Evolutionary conservation across 2,113 vertebrate species (phyloP).

Genomic region (Mirza zaza): DNA sequence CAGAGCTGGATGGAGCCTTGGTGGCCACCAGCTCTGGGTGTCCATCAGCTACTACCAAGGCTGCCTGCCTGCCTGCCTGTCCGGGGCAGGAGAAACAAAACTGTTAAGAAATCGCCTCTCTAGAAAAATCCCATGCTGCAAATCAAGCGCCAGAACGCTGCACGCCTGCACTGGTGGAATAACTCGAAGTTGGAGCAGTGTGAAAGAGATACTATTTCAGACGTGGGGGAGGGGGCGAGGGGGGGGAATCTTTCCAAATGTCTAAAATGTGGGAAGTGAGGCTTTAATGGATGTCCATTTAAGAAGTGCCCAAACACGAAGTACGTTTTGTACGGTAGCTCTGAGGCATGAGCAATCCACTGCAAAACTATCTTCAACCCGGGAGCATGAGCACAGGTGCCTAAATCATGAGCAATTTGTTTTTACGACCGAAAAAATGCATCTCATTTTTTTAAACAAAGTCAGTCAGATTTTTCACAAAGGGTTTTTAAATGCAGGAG

Average conservation of each 20-base stretch:
- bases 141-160: slow-evolving; percentile 56
- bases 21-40: not conserved
- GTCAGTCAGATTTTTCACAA: not conserved
- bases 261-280: not conserved
- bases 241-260: not conserved
- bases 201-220: not conserved
- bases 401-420: not conserved
- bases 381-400: not conserved
- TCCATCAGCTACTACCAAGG: not conserved
- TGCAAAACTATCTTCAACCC: not conserved
- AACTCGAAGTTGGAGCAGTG: slow-evolving; percentile 59
- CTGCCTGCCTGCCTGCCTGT: not conserved
- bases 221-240: not conserved
- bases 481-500: not conserved
- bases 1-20: not conserved
- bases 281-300: slow-evolving; percentile 33
- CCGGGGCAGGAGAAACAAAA: slow-evolving; percentile 17
- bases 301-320: not conserved
- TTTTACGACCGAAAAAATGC: not conserved
- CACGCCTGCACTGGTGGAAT: slow-evolving; percentile 48
- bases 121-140: not conserved
- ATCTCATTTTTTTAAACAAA: not conserved
- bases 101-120: slow-evolving; percentile 8
- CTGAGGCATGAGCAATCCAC: slow-evolving; percentile 44
- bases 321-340: not conserved